phyloP scores from a whole-genome alignment of 2,888 invertebrate species.

The Pachliopta kotzebuea region DNA sequence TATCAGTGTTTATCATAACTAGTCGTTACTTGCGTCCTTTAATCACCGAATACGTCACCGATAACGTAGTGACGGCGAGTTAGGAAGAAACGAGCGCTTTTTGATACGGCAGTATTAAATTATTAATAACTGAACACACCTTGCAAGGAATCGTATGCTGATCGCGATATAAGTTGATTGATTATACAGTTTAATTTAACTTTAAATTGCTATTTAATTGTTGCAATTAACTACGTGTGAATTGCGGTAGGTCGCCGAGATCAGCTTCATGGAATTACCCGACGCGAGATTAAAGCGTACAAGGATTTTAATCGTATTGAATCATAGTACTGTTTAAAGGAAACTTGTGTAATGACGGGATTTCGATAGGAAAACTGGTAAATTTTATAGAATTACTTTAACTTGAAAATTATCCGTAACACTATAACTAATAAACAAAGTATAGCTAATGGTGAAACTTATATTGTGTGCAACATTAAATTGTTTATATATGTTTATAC shows the following conservation, averaged over 20 bases:
- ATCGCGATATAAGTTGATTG: slow-evolving; percentile 15
- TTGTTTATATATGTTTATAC: too few relatives aligned
- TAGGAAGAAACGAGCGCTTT: slow-evolving; percentile 44
- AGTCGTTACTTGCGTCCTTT: slow-evolving; percentile 73
- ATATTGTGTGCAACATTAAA: too few relatives aligned
- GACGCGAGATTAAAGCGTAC: slow-evolving; percentile 2
- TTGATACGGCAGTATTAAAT: slow-evolving; percentile 50
- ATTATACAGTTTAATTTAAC: slow-evolving; percentile 24
- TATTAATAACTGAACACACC: slow-evolving; percentile 32
- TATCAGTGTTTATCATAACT: slow-evolving; percentile 72
- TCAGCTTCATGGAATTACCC: slow-evolving; percentile 5
- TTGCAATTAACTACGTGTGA: slow-evolving; percentile 9
- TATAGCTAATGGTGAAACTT: neutral
- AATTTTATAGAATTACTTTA: slow-evolving; percentile 5
- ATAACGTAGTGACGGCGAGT: slow-evolving; percentile 52
- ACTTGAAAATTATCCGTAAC: neutral
- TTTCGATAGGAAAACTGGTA: slow-evolving; percentile 8
- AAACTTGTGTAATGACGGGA: neutral
- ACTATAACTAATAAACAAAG: neutral
- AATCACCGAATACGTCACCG: slow-evolving; percentile 71
- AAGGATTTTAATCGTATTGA: slow-evolving; percentile 12
- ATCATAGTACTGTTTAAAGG: slow-evolving; percentile 9
- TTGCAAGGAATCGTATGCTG: slow-evolving; percentile 2
- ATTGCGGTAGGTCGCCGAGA: slow-evolving; percentile 4
- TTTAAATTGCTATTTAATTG: slow-evolving; percentile 22